Base-by-base conservation (phyloP, 2,113 vertebrate genomes). In the Eretmochelys imbricata region DNA sequence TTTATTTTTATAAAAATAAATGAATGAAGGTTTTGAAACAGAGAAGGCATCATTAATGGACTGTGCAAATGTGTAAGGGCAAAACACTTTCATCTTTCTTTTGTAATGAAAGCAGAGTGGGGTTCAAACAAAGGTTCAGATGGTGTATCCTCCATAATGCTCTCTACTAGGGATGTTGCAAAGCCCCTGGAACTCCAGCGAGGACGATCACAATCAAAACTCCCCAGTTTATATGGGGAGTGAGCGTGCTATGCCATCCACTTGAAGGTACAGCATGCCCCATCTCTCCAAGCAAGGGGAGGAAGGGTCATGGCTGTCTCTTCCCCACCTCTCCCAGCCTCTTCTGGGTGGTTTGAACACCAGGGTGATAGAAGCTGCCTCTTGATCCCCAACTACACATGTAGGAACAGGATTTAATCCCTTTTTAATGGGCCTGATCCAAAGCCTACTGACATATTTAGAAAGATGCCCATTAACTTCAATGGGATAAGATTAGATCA, bases 1-100 rank as follows among this genome's bases (percentile, higher is more conserved):
- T 89, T 85, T 88, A 31, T 69, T 93, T 93, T 82, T 8, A 53
- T 83, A 86, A 29, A 20, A 22, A 69, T 94, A 85, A 89, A 65
- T 2, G 88, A 85, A 87, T 53, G 13, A 85, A 31, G 2, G 6
- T 91, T 51, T 91, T 87, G 8, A 90, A 82, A 6, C 42, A 80
- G 79, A 80, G 51, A 86, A 38, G n/a, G 89, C 25, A 65, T 75
- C 4, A 50, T 4, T 79, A 95, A 83, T 3, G 1, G 24, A 2
- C n/a, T 83, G 35, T 29, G 14, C 3, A 90, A 90, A 79, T 48
- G 0, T 75, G 8, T 83, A 69, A 42, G 22, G 46, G 29, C 5
- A 85, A 90, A 89, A 89, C 8, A 3, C 6, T 5, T 93, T 89
- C 22, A 79, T 24, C 3, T 90, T 82, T 6, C 90, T 90, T 87